Evolutionary conservation across 2,113 vertebrate genomes (phyloP).

Genomic region (Macaca fascicularis): DNA sequence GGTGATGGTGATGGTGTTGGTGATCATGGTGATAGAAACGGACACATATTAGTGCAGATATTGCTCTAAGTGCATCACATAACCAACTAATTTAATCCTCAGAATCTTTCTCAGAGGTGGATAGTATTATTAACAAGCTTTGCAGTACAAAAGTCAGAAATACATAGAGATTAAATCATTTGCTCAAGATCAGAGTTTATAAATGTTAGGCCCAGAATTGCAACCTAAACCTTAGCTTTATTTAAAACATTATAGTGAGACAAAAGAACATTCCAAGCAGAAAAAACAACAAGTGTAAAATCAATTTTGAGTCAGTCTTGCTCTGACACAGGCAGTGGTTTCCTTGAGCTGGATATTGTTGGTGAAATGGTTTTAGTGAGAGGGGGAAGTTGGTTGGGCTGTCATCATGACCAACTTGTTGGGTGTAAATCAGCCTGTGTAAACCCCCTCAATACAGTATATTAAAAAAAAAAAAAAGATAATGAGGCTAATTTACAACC

Average conservation of each 20-base stretch:
- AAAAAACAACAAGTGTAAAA: neutral
- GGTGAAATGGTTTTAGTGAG: neutral
- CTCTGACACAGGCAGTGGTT: neutral
- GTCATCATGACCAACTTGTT: neutral
- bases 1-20: neutral
- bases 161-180: neutral
- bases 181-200: neutral
- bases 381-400: neutral
- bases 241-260: neutral
- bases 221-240: neutral
- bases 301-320: neutral
- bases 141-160: neutral
- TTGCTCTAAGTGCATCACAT: neutral
- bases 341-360: neutral
- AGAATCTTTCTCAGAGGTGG: neutral
- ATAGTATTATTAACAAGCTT: neutral
- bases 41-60: neutral
- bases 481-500: neutral
- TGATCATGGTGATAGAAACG: neutral
- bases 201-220: neutral
- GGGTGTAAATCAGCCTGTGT: neutral
- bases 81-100: neutral
- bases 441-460: neutral
- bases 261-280: neutral
- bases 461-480: neutral